Conservation (phyloP, 2,888 invertebrate species). For the Uropetala carovei region DNA sequence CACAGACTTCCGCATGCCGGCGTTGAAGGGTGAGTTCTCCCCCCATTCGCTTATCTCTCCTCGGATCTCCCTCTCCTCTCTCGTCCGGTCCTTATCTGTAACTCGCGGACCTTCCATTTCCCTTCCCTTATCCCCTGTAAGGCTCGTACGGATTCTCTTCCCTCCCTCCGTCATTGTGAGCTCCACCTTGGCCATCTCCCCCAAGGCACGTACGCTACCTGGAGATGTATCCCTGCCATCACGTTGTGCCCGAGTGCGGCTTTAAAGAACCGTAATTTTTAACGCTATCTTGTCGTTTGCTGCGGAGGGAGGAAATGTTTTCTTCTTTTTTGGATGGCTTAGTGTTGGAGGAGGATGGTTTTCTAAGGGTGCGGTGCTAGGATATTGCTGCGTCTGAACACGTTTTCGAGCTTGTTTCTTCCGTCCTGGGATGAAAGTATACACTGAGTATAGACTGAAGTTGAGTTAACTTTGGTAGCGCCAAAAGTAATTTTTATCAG, state of each 20-base stretch:
- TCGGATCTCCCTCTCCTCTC: neutral
- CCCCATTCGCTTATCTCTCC: neutral
- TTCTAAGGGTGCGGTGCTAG: too few relatives aligned
- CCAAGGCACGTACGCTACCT: neutral
- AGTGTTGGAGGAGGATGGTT: too few relatives aligned
- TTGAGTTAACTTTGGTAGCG: too few relatives aligned
- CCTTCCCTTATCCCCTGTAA: neutral
- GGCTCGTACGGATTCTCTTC: neutral
- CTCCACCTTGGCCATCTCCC: neutral
- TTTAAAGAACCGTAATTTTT: neutral
- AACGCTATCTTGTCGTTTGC: neutral
- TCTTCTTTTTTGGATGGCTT: neutral
- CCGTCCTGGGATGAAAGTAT: too few relatives aligned
- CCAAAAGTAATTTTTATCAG: too few relatives aligned
- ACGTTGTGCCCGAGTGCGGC: neutral
- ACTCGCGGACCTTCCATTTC: neutral
- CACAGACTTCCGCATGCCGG: neutral
- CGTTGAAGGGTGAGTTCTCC: neutral
- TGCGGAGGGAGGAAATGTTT: neutral
- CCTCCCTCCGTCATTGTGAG: too few relatives aligned
- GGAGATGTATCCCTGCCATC: neutral
- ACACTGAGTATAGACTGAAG: too few relatives aligned
- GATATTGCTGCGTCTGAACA: too few relatives aligned
- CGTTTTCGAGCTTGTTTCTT: too few relatives aligned
- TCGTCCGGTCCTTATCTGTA: neutral